phyloP scores from a whole-genome alignment of 2,888 invertebrate genomes.

The Villa cingulata region DNA sequence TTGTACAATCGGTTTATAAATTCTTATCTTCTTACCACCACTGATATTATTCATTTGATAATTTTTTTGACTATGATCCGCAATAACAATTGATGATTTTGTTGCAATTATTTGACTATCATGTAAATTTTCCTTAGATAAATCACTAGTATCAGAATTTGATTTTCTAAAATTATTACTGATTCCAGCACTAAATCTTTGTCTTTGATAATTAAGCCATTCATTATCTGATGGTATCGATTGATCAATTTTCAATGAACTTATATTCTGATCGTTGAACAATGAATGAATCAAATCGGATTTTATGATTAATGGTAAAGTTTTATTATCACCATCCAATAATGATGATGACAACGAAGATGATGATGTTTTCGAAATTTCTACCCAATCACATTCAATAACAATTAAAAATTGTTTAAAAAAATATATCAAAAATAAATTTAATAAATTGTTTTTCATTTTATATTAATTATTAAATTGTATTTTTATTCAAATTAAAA shows the following conservation, averaged over 20 bases:
- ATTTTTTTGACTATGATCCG: background rate
- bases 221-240: slow-evolving; percentile 24
- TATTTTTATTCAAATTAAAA: no score
- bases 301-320: background rate
- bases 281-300: slow-evolving; percentile 5
- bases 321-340: background rate
- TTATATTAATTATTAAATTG: background rate
- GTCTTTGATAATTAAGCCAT: slow-evolving; percentile 31
- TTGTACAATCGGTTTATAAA: background rate
- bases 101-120: no score
- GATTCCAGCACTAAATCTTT: no score
- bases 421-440: background rate
- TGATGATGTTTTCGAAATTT: background rate
- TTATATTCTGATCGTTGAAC: background rate
- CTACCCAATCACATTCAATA: slow-evolving; percentile 4
- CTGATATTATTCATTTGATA: no score
- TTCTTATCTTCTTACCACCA: background rate
- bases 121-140: background rate
- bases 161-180: slow-evolving; percentile 18
- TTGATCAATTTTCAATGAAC: background rate
- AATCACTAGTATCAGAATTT: background rate
- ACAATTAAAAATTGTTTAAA: background rate
- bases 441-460: background rate
- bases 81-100: background rate
- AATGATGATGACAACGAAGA: no score